Conservation (phyloP, 2,113 vertebrate genomes). For the Aramus guarauna region DNA sequence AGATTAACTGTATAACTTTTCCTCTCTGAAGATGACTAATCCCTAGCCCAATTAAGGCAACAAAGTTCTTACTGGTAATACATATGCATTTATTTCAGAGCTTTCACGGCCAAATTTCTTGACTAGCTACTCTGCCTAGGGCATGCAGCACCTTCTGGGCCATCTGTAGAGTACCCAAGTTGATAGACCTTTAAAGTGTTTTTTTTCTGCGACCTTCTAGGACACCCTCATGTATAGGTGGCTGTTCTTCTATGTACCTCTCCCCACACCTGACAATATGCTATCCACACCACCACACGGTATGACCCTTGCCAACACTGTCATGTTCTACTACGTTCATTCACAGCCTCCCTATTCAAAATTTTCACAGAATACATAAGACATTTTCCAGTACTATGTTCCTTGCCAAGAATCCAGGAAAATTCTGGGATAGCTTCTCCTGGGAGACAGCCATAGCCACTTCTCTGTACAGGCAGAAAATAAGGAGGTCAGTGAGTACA, state of each 20-base stretch:
- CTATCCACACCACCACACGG: not conserved
- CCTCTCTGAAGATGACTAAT: not conserved
- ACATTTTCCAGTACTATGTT: not conserved
- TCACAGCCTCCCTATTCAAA: not conserved
- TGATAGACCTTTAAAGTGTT: not conserved
- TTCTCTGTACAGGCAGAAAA: not conserved
- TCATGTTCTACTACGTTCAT: not conserved
- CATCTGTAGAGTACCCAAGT: not conserved
- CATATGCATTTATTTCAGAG: not conserved
- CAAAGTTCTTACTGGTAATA: not conserved
- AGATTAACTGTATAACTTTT: not conserved
- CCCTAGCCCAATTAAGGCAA: not conserved
- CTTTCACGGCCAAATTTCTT: not conserved
- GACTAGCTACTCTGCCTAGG: not conserved
- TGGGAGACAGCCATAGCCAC: not conserved
- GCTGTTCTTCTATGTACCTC: not conserved
- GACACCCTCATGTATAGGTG: not conserved
- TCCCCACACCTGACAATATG: not conserved
- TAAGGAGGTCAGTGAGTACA: accelerated
- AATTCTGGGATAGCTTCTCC: not conserved
- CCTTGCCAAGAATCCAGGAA: not conserved
- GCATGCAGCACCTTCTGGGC: not conserved
- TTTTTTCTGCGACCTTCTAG: not conserved
- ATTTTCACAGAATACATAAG: not conserved
- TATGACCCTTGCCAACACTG: not conserved